Evolutionary conservation across 2,888 invertebrate species (phyloP), one percentile per base, ranked within the genome.

Genomic region (Pristionchus japonicus): DNA sequence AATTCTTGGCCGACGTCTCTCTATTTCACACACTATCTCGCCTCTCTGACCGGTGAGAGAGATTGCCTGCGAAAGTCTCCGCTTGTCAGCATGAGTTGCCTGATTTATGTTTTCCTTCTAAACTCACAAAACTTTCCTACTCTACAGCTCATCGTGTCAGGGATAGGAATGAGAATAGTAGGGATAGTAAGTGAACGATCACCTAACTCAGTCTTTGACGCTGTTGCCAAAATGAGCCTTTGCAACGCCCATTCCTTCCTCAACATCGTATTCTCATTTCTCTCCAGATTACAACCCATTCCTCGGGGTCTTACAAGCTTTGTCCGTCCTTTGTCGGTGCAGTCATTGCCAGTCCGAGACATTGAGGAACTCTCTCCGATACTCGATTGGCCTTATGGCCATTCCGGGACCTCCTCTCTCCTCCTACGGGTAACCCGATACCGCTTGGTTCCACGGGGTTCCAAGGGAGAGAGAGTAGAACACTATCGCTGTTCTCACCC

Each of bases 281-380:
- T 77, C 77, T 27, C 43, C 43, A 27, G 40, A 77, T 77, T 77
- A 27, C 77, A 77, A 77, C 77, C 77, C 47, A 77, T 77, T 77
- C 43, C 17, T 31, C 34, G n/a, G 43, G n/a, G 77, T 77, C 43
- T 77, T 77, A 40, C 43, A 77, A 77, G 77, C 77, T 47, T 77
- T 77, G 70, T 74, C 9, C 70, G 31, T 34, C 70, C 77, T 77
- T 77, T 77, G 47, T 77, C 77, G 77, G 77, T 77, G n/a, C 43
- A 47, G n/a, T 74, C 64, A 31, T 31, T 17, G 6, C 77, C 6
- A 40, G 7, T 47, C 23, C 70, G 11, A 37, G 43, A 43, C 43
- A n/a, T n/a, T 43, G n/a, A 6, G 27, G 43, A 40, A 47, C 43
- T 77, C 77, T 43, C 13, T 3, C 7, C 43, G 7, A 57, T 57